Evolutionary conservation across 2,888 invertebrate species (phyloP), one percentile per base, ranked within the genome.

Genomic region (Lasiommata megera): DNA sequence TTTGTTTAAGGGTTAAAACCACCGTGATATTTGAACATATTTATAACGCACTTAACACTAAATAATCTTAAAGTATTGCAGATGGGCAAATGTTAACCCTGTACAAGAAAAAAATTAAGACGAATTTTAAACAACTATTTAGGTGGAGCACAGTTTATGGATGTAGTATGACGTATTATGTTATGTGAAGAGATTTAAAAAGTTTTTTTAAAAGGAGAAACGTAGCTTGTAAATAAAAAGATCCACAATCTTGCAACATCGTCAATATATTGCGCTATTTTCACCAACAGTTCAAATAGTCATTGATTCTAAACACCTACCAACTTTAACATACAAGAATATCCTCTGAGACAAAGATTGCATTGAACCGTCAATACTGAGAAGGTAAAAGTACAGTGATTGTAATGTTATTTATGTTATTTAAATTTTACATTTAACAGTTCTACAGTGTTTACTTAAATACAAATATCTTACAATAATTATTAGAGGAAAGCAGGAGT

Each of bases 311-410:
- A 80, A 79, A 74, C 71, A 71, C 75, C 82, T 84, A 84, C 69
- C 72, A 61, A 73, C 74, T 73, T 61, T 43, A 63, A 70, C 71
- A 71, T 68, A 61, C 62, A 59, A 79, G 70, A 79, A 76, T 64
- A 79, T 80, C 82, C 80, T 79, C 70, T 70, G 86, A 85, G 89
- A 88, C 85, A 88, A 88, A 88, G 84, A 84, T 89, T 89, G 89
- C 89, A 89, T 88, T 89, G 89, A 89, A 88, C 79, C 88, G 82
- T 81, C 87, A 72, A 76, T 77, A 86, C 78, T 80, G 80, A 86
- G 77, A 81, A 73, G 65, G 60, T 70, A 66, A 70, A 63, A 82
- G 75, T 81, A 81, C 77, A 82, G 81, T 85, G 84, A 82, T 80
- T 76, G 78, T 80, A 80, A 79, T 75, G 78, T 79, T 79, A 79